Conservation (phyloP, 2,113 vertebrate species). For the Nerophis lumbriciformis region DNA sequence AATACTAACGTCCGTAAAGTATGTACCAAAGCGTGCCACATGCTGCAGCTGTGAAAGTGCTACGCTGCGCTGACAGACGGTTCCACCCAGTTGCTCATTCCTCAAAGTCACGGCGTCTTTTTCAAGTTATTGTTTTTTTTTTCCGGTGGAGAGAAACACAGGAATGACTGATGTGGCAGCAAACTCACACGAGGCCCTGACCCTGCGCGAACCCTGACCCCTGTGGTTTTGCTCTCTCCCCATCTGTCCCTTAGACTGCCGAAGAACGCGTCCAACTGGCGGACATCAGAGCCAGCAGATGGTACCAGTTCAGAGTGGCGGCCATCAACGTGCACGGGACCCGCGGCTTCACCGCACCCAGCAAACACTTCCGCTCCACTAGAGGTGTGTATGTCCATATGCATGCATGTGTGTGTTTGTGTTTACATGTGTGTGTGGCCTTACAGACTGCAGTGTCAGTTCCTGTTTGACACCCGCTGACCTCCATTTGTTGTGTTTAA, state of each 20-base stretch:
- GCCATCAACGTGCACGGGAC: slow-evolving; percentile 93
- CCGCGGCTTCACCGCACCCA: slow-evolving; percentile 91
- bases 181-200: slow-evolving; percentile 50
- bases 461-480: slow-evolving; percentile 29
- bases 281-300: slow-evolving; percentile 84
- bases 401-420: slow-evolving; percentile 35
- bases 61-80: slow-evolving; percentile 23
- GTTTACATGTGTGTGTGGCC: slow-evolving; percentile 43
- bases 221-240: slow-evolving; percentile 47
- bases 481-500: slow-evolving; percentile 29
- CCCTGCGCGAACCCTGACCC: slow-evolving; percentile 61
- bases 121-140: slow-evolving; percentile 25
- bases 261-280: slow-evolving; percentile 81
- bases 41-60: slow-evolving; percentile 50
- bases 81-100: slow-evolving; percentile 52
- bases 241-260: slow-evolving; percentile 80
- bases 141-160: slow-evolving; percentile 50
- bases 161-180: slow-evolving; percentile 66
- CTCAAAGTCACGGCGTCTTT: slow-evolving; percentile 54
- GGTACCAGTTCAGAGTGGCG: slow-evolving; percentile 97
- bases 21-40: slow-evolving; percentile 7
- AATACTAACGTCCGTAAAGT: background rate
- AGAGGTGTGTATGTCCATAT: slow-evolving; percentile 74
- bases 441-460: slow-evolving; percentile 14
- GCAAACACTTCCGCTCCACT: slow-evolving; percentile 93